Percentiles rank a stretch among this genome's conserved stretches.
These are phyloP conservation scores for Aplysina aerophoba DNA, from an alignment of 37 sponge, comb jelly and placozoan species.

Conservation along the genomic window DNA sequence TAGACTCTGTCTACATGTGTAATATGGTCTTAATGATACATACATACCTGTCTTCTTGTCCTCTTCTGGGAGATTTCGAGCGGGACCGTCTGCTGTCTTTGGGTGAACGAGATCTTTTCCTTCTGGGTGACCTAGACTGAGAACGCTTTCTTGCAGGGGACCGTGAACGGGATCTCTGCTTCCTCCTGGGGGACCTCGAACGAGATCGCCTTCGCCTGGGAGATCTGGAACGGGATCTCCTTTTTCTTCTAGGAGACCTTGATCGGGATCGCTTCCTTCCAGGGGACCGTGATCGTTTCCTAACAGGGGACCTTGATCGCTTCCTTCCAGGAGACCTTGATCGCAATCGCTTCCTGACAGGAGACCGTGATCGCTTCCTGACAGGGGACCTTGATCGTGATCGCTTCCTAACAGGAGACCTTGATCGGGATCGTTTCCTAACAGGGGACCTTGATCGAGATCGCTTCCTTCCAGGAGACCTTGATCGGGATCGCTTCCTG, in stretches of 20 bases:
- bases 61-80: background rate
- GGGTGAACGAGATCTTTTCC: background rate
- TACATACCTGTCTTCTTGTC: background rate
- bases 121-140: background rate
- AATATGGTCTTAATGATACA: background rate
- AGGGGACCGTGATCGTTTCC: conserved; percentile 7
- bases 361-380: background rate
- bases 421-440: background rate
- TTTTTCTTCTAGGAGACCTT: conserved; percentile 20
- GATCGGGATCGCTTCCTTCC: background rate
- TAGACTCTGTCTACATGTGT: too few relatives aligned
- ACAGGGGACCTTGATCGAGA: background rate
- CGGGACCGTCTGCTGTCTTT: too few relatives aligned
- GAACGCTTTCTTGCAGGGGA: conserved; percentile 9
- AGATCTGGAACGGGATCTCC: conserved; percentile 4
- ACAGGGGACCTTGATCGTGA: conserved; percentile 14
- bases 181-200: background rate
- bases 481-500: conserved; percentile 19
- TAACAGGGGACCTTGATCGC: conserved; percentile 11
- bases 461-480: conserved; percentile 2
- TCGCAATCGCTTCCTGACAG: background rate
- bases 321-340: conserved; percentile 15
- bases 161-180: conserved; percentile 4
- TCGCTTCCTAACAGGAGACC: background rate
- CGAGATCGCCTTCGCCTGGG: background rate